These are phyloP conservation scores for Selene dorsalis DNA, from an alignment of 2,797 vertebrate genomes.

Conservation along the genomic window DNA sequence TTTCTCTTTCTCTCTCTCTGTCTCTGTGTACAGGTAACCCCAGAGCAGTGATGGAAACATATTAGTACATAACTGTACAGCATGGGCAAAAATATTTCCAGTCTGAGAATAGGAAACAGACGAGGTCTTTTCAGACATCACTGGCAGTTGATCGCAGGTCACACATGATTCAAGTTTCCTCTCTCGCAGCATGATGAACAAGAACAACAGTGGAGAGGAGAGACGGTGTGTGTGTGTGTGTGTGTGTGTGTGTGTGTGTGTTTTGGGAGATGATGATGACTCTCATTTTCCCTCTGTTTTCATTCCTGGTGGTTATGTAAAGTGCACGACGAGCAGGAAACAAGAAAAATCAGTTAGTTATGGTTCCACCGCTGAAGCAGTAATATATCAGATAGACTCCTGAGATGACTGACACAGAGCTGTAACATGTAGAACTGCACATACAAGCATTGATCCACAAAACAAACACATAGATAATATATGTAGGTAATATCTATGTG, in stretches of 20 bases:
- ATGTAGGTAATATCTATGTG: too few relatives aligned
- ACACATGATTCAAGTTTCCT: constrained; percentile 60
- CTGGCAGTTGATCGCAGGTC: constrained; percentile 52
- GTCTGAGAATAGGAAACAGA: constrained; percentile 73
- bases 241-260: constrained; percentile 1
- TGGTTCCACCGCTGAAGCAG: constrained; percentile 10
- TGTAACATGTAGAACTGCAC: too few relatives aligned
- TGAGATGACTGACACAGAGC: not conserved
- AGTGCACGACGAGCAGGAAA: constrained; percentile 1
- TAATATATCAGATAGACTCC: not conserved
- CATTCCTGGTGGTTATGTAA: not conserved
- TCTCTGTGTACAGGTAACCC: constrained; percentile 10
- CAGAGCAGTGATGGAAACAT: constrained; percentile 65
- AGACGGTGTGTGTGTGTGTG: not conserved
- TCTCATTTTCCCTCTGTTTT: constrained; percentile 8
- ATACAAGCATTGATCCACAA: not conserved
- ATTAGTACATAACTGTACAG: constrained; percentile 67
- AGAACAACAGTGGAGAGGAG: not conserved
- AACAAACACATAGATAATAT: too few relatives aligned
- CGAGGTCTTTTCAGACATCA: constrained; percentile 63
- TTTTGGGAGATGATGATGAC: constrained; percentile 16
- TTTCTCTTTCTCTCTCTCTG: not conserved
- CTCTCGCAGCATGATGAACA: constrained; percentile 41
- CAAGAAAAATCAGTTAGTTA: not conserved
- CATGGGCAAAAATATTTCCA: constrained; percentile 66